Evolutionary conservation across 1,140 invertebrate genomes (phyloP), one percentile per base, ranked within the genome.

Genomic region (Augochlora pura): DNA sequence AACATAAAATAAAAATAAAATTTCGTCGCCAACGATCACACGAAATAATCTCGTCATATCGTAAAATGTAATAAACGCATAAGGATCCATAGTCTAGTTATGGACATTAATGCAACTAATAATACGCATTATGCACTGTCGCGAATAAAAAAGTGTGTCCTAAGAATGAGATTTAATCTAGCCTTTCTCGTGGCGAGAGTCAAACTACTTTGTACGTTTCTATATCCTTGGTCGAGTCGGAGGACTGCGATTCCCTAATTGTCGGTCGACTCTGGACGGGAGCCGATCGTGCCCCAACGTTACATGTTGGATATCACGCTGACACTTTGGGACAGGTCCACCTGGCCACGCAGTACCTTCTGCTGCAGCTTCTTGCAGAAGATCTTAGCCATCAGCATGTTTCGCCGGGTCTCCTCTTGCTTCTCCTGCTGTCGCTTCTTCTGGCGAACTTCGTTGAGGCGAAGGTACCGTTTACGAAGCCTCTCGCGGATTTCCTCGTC

Each of bases 371-470:
- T 94, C 89, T 94, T 93, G 63, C 93, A 92, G 89, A 94, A 95
- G 77, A 94, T 91, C 82, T 93, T 93, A 7, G 94, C 94, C 94
- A 94, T 94, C 0, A 94, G 81, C 77, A 94, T 91, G 86, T 95
- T 94, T 42, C 93, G 93, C 18, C 90, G 86, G 21, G 93, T 88
- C 62, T 93, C 91, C 72, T 94, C 93, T 86, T 94, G 92, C 62
- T 88, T 90, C 80, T 93, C 93, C 49, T 86, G 87, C 77, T 94
- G 92, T 21, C 85, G 84, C n/a, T 90, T 86, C 77, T 93, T 94
- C 16, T 89, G 90, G 80, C 89, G 87, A 16, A 94, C 91, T 87
- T 94, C 94, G 49, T 92, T 90, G 25, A 94, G 80, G 54, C 92
- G 90, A 8, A 88, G 86, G 83, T 94, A 94, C 23, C 94, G 92